Evolutionary conservation across 2,113 vertebrate species (phyloP).

Genomic region (Monopterus albus): DNA sequence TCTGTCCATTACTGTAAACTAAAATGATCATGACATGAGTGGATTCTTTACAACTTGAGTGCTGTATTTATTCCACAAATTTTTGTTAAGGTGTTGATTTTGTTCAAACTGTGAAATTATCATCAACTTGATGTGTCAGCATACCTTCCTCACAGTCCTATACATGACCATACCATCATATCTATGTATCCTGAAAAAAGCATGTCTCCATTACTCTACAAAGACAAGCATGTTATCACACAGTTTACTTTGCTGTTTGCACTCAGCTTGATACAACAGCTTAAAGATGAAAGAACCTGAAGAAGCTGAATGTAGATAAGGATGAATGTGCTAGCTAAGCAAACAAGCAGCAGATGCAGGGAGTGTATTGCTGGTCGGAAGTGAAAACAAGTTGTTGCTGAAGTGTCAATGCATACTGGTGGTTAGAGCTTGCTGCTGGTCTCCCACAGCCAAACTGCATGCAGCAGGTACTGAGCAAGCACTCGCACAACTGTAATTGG

Average conservation of each 20-base stretch:
- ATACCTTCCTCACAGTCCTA: too few relatives aligned
- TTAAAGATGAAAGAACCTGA: conserved; percentile 34
- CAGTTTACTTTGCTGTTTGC: too few relatives aligned
- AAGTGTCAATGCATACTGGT: conserved; percentile 34
- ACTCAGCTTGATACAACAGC: not conserved
- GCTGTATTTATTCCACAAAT: too few relatives aligned
- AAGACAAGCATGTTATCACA: too few relatives aligned
- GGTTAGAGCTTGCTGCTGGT: not conserved
- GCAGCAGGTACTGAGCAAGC: conserved; percentile 51
- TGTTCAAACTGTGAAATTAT: too few relatives aligned
- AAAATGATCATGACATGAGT: not conserved
- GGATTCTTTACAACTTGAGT: not conserved
- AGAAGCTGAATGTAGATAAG: conserved; percentile 32
- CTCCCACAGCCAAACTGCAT: not conserved
- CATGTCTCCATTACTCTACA: too few relatives aligned
- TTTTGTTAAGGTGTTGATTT: too few relatives aligned
- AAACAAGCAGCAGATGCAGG: conserved; percentile 46
- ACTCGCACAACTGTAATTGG: conserved; percentile 61
- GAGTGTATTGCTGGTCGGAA: not conserved
- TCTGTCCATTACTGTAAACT: not conserved
- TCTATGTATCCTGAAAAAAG: too few relatives aligned
- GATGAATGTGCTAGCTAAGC: conserved; percentile 34
- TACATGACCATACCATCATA: too few relatives aligned
- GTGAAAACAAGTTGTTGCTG: conserved; percentile 24
- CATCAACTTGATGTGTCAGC: too few relatives aligned